phyloP scores from a whole-genome alignment of 2,888 invertebrate genomes.

The Arge pagana region DNA sequence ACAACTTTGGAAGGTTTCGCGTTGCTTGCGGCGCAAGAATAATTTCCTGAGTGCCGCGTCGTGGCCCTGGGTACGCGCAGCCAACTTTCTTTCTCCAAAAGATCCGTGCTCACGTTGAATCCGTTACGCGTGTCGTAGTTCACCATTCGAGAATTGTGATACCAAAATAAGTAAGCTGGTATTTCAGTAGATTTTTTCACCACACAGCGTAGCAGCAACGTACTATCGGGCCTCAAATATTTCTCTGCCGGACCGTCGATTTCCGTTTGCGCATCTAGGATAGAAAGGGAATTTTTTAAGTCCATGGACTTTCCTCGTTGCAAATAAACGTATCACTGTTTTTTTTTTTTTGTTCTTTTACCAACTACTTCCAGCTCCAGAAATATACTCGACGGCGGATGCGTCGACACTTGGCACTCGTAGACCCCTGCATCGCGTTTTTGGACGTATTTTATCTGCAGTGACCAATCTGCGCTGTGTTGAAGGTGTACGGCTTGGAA shows the following conservation, averaged over 20 bases:
- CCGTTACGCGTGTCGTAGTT: conserved; percentile 87
- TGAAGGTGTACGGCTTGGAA: conserved; percentile 86
- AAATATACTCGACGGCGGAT: conserved; percentile 89
- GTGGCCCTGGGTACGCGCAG: conserved; percentile 65
- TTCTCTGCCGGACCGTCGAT: conserved; percentile 86
- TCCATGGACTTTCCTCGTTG: background rate
- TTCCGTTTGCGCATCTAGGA: conserved; percentile 82
- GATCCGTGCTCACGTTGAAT: conserved; percentile 84
- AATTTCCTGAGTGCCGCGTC: conserved; percentile 82
- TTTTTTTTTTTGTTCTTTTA: conserved; percentile 61
- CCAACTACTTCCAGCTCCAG: conserved; percentile 84
- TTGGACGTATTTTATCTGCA: conserved; percentile 89
- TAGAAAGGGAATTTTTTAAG: too few species aligned
- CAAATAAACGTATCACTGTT: background rate
- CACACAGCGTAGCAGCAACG: conserved; percentile 78
- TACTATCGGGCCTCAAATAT: conserved; percentile 85
- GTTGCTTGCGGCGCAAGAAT: conserved; percentile 87
- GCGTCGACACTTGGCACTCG: conserved; percentile 90
- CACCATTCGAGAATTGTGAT: conserved; percentile 89
- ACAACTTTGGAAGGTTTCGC: conserved; percentile 85
- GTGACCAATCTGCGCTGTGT: conserved; percentile 91
- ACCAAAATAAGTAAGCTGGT: conserved; percentile 78
- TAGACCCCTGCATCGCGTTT: conserved; percentile 83
- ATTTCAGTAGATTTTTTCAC: conserved; percentile 84
- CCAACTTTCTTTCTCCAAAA: conserved; percentile 71